phyloP scores from a whole-genome alignment of 2,888 invertebrate genomes.

The Argynnis bischoffii region DNA sequence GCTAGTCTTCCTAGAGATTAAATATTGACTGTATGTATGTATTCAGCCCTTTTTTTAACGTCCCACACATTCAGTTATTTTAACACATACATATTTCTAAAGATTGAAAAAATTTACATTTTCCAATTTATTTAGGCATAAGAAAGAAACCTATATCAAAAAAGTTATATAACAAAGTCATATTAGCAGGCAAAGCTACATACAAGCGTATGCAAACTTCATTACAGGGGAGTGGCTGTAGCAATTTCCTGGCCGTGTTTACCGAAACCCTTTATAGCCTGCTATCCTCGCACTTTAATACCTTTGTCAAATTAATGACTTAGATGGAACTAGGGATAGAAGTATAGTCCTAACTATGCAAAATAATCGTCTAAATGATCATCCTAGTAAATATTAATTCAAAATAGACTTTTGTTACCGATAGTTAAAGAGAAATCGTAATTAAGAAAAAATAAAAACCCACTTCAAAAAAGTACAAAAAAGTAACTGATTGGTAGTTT shows the following conservation, averaged over 20 bases:
- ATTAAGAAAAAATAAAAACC: too few species aligned
- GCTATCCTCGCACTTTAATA: constrained; percentile 23
- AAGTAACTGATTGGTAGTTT: too few species aligned
- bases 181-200: not conserved
- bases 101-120: not conserved
- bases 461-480: too few species aligned
- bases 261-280: constrained; percentile 20
- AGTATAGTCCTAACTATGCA: not conserved
- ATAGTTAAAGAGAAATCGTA: too few species aligned
- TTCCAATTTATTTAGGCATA: not conserved
- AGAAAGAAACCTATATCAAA: not conserved
- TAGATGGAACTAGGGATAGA: constrained; percentile 4
- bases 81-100: not conserved
- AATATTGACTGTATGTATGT: too few species aligned
- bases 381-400: too few species aligned
- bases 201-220: constrained; percentile 25
- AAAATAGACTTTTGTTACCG: too few species aligned
- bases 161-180: constrained; percentile 17
- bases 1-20: too few species aligned
- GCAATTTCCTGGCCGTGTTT: constrained; percentile 34
- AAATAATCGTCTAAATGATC: too few species aligned
- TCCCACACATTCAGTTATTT: too few species aligned
- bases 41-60: too few species aligned
- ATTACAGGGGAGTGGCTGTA: constrained; percentile 27
- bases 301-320: constrained; percentile 28